These are phyloP conservation scores for Pegoplata infirma DNA, from an alignment of 2,888 invertebrate genomes.

Conservation along the genomic window DNA sequence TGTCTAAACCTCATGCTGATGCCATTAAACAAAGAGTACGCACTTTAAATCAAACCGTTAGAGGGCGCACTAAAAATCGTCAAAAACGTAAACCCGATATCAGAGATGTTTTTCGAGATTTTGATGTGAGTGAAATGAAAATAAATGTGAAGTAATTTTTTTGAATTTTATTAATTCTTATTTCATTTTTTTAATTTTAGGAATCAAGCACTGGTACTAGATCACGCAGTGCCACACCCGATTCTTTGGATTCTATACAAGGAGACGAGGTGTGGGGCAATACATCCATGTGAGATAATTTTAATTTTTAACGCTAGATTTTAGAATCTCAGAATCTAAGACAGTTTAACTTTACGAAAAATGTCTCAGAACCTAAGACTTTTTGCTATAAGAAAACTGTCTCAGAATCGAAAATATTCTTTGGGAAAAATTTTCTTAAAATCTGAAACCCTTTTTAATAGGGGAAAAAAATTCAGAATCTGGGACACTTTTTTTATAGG, in stretches of 20 bases:
- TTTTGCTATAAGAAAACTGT: too few species aligned
- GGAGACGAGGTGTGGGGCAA: slow-evolving; percentile 79
- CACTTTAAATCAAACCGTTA: slow-evolving; percentile 85
- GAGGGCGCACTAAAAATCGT: slow-evolving; percentile 81
- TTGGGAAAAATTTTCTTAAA: too few species aligned
- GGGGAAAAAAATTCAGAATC: too few species aligned
- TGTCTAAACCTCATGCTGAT: slow-evolving; percentile 84
- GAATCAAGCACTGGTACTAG: slow-evolving; percentile 89
- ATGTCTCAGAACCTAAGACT: too few species aligned
- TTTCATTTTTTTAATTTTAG: slow-evolving; percentile 78
- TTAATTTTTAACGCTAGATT: too few species aligned
- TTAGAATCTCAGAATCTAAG: too few species aligned
- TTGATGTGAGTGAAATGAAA: slow-evolving; percentile 81
- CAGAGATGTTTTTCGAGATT: slow-evolving; percentile 89
- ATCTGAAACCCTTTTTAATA: too few species aligned
- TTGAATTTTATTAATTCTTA: slow-evolving; percentile 70
- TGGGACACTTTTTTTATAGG: too few species aligned
- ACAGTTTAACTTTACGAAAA: too few species aligned
- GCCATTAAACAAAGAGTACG: slow-evolving; percentile 85
- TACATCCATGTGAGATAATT: slow-evolving; percentile 73
- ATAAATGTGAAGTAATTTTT: too few species aligned
- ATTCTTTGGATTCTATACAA: slow-evolving; percentile 89
- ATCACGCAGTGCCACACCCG: slow-evolving; percentile 92
- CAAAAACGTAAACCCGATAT: slow-evolving; percentile 88
- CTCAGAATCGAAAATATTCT: too few species aligned